Evolutionary conservation across 2,888 invertebrate species (phyloP).

Genomic region (Metalampra italica): DNA sequence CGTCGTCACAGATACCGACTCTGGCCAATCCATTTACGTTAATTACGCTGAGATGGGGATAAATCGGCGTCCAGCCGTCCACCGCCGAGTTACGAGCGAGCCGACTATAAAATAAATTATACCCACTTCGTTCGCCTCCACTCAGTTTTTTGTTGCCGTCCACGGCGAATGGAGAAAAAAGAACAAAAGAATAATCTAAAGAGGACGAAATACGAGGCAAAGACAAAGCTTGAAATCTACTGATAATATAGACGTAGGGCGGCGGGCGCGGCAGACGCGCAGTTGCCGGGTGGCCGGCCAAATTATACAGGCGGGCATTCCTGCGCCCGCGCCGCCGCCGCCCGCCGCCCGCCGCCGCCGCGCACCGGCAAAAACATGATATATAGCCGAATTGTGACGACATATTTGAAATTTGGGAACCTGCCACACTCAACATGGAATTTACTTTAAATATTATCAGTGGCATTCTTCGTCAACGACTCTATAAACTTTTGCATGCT

Average conservation of each 20-base stretch:
- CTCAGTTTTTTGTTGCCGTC: constrained; percentile 75
- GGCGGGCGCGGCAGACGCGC: constrained; percentile 64
- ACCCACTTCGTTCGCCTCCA: constrained; percentile 77
- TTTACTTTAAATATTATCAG: constrained; percentile 61
- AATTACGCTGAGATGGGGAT: constrained; percentile 75
- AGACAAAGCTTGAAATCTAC: constrained; percentile 79
- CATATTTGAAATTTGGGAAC: constrained; percentile 70
- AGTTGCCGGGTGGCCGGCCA: constrained; percentile 64
- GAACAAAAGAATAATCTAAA: constrained; percentile 72
- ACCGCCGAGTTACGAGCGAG: constrained; percentile 76
- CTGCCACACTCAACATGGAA: constrained; percentile 68
- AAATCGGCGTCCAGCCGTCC: constrained; percentile 77
- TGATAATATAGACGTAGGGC: constrained; percentile 78
- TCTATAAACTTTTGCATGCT: constrained; percentile 31
- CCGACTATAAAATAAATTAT: constrained; percentile 79
- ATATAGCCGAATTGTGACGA: constrained; percentile 73
- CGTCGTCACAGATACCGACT: constrained; percentile 58
- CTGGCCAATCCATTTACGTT: constrained; percentile 77
- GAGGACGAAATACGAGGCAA: constrained; percentile 78
- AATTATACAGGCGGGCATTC: constrained; percentile 75
- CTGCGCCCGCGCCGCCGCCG: constrained; percentile 29
- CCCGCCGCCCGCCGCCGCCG: constrained; percentile 14
- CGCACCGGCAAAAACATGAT: constrained; percentile 70
- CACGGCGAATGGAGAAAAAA: constrained; percentile 55
- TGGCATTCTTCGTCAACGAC: constrained; percentile 51